Base-by-base conservation (phyloP, 2,797 vertebrate species). In the Ispidina lecontei region DNA sequence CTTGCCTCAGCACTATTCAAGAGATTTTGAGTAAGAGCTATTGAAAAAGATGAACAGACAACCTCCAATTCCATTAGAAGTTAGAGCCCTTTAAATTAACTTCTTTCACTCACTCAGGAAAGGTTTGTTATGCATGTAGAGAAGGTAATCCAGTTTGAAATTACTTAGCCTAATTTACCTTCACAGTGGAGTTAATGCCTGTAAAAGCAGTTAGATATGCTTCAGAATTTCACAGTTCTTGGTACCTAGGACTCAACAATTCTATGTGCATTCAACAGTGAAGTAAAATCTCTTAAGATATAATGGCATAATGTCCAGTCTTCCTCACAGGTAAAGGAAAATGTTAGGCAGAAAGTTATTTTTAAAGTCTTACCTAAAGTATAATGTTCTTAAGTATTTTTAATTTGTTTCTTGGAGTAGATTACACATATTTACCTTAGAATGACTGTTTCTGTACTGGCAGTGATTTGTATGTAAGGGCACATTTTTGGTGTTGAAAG, bases 101-200 rank as follows among this genome's bases (percentile, higher is more conserved):
- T 76, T 54, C 13, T 70, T 70, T 74, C 29, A 33, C 8, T 85
- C 56, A 67, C 55, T 80, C 75, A 74, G 3, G 9, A 46, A 63
- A 67, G 19, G 9, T 67, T 75, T 81, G 63, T 63, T 44, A 47
- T 19, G 35, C 1, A 2, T 16, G 11, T 20, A 46, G 23, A 75
- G 64, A 90, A 62, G 47, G 84, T n/a, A 84, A 89, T 43, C 37
- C 56, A 44, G 41, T 76, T 62, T 70, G 44, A 95, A 89, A 84
- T 81, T 12, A 69, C 31, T 51, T 74, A 49, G 43, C 46, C 41
- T 69, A 23, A 35, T 14, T 10, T 15, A 31, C 25, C 51, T 73
- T 88, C 63, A 67, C 17, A 37, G 49, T 3, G 10, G 11, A 63
- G 35, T 41, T 79, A 75, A 59, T 0, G 1, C 17, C 37, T 31